These are phyloP conservation scores for Tenualosa thibaudeaui DNA, from an alignment of 2,797 vertebrate genomes.

Conservation along the genomic window DNA sequence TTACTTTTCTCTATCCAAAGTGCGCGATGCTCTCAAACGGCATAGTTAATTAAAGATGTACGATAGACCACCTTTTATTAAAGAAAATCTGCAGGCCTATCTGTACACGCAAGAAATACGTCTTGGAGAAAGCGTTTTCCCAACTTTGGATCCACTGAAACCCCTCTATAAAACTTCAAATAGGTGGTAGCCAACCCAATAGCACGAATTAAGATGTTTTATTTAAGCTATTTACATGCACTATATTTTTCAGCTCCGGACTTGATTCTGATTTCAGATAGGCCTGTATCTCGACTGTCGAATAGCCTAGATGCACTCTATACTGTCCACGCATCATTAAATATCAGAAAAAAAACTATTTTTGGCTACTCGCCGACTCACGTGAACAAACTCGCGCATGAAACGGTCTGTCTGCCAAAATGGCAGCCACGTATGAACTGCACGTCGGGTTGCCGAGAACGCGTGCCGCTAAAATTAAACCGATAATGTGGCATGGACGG, in stretches of 20 bases:
- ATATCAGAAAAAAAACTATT: constrained; percentile 19
- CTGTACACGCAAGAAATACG: too few species aligned
- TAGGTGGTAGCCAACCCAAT: too few species aligned
- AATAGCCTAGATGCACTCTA: background rate
- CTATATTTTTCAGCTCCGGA: background rate
- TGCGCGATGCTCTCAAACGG: background rate
- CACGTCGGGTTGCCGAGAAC: constrained; percentile 22
- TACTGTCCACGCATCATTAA: background rate
- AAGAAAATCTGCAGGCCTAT: background rate
- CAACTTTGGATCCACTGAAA: background rate
- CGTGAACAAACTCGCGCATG: constrained; percentile 33
- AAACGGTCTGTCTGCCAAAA: constrained; percentile 49
- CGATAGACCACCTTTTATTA: background rate
- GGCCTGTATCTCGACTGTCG: background rate
- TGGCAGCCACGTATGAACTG: constrained; percentile 50
- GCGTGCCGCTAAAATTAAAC: background rate
- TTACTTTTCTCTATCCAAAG: background rate
- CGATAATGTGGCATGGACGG: background rate
- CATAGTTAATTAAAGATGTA: background rate
- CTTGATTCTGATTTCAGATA: background rate
- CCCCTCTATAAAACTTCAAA: too few species aligned
- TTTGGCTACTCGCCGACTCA: constrained; percentile 28
- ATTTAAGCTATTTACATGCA: too few species aligned
- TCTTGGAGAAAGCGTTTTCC: background rate
- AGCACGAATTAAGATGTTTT: too few species aligned